Base-by-base conservation (phyloP, 2,888 invertebrate genomes). In the Philopedon plagiatum region DNA sequence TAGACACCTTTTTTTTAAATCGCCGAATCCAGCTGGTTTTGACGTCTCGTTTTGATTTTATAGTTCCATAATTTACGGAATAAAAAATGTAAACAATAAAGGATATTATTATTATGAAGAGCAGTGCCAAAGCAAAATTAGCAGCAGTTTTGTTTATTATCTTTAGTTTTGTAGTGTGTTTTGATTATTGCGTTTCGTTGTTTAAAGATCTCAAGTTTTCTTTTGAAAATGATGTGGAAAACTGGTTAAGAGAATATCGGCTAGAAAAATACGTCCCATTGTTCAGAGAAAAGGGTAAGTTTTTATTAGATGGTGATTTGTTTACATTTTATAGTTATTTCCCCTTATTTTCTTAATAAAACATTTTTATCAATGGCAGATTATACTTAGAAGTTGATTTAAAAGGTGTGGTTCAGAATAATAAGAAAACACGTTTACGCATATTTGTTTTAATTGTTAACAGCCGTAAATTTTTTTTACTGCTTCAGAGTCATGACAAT, bases 231-330 rank as follows among this genome's bases (percentile, higher is more conserved):
- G 87, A 91, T 85, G 91, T 93, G 67, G 92, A 93, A 80, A 87
- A 90, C 81, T 94, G 94, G 94, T 86, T 94, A 76, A 90, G 91
- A 69, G 91, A 93, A 82, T 93, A 92, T 82, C 90, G 92, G 76
- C 87, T 94, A 74, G 88, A 89, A 32, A 89, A 91, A 75, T 92
- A 91, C 82, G 91, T 91, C 81, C 88, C 91, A 76, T 85, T 93
- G 29, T 94, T 94, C 84, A 88, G 86, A 78, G 89, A 92, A 80
- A 89, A 91, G 86, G 94, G 94, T 94, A 85, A 88, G 90, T 46
- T 49, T 51, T 51, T 21, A n/a, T 18, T 61, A 4, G 5, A 37
- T 19, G n/a, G 26, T 29, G 26, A n/a, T 2, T 63, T 62, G 19
- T 3, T 49, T 21, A 49, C n/a, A n/a, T n/a, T 46, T 46, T 21